Evolutionary conservation across 2,797 vertebrate genomes (phyloP), one percentile per base, ranked within the genome.

Genomic region (Sebastes cheni): DNA sequence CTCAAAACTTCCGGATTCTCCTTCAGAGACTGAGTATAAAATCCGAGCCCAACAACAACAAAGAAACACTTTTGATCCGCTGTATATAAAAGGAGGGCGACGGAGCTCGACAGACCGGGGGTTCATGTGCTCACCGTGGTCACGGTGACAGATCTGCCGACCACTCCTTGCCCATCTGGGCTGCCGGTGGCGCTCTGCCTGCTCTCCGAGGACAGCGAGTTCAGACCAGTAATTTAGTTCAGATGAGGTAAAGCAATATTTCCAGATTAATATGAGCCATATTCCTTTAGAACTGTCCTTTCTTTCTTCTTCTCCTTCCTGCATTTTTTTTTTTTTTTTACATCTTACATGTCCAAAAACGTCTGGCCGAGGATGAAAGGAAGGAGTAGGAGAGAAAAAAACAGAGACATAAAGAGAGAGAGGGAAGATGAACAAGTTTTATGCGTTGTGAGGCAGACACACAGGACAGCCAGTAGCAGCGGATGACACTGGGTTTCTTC

Each of bases 201-300:
- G 79, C 85, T 89, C 84, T 89, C 86, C 22, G 79, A 96, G 94
- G 93, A 95, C 94, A 95, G 77, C 5, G 86, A 93, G 94, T 96
- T 96, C 94, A 96, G 92, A 80, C 88, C 88, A 88, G 83, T 96
- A 96, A 96, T 96, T 95, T 94, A 89, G 87, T 95, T 96, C 96
- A 96, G 95, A 95, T 96, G 96, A 96, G 92, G 91, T 93, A 93
- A 95, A 95, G 91, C 92, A 94, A 94, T 95, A 96, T 95, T 95
- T 94, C 81, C 90, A 92, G 92, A 96, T 96, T 96, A 96, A 96
- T 95, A 93, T 52, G 86, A 96, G 93, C 95, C 95, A 96, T 94
- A 95, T 95, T 95, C 91, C 88, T 90, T 89, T 72, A 92, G 92
- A 95, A 92, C 91, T 88, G 92, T 93, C 91, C 89, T 90, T 86